A percentile compares a stretch with the other conserved stretches of the same genome.
These are phyloP conservation scores for Phaethon lepturus DNA, from an alignment of 2,113 vertebrate genomes.

Conservation along the genomic window DNA sequence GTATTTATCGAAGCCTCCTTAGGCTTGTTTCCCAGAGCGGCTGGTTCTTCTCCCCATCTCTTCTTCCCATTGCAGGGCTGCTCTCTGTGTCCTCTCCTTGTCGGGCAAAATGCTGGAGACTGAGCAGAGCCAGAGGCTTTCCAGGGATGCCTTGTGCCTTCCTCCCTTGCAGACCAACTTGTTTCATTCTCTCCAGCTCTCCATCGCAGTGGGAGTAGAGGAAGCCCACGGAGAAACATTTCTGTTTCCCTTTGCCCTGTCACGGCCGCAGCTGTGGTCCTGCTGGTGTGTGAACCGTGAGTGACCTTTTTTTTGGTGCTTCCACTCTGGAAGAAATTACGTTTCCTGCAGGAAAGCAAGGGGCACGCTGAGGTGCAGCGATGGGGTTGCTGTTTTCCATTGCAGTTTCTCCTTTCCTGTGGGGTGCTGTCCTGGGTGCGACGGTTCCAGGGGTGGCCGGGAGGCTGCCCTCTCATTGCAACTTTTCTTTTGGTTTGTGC, in stretches of 20 bases:
- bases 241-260: not conserved
- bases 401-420: not conserved
- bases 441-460: rapidly evolving
- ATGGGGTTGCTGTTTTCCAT: not conserved
- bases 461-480: not conserved
- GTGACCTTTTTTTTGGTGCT: not conserved
- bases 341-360: not conserved
- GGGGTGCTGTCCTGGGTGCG: not conserved
- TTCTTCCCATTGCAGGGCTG: no score
- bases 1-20: not conserved
- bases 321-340: not conserved
- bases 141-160: rapidly evolving
- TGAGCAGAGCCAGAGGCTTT: rapidly evolving
- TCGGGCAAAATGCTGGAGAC: not conserved
- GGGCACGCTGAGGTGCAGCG: rapidly evolving
- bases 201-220: not conserved
- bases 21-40: not conserved
- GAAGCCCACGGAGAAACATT: not conserved
- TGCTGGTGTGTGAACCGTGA: not conserved
- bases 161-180: not conserved
- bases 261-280: not conserved
- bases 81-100: not conserved
- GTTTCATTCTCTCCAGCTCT: not conserved
- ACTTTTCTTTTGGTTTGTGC: not conserved
- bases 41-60: not conserved